Evolutionary conservation across 1,140 invertebrate species (phyloP), one percentile per base, ranked within the genome.

Genomic region (Lithobius niger): DNA sequence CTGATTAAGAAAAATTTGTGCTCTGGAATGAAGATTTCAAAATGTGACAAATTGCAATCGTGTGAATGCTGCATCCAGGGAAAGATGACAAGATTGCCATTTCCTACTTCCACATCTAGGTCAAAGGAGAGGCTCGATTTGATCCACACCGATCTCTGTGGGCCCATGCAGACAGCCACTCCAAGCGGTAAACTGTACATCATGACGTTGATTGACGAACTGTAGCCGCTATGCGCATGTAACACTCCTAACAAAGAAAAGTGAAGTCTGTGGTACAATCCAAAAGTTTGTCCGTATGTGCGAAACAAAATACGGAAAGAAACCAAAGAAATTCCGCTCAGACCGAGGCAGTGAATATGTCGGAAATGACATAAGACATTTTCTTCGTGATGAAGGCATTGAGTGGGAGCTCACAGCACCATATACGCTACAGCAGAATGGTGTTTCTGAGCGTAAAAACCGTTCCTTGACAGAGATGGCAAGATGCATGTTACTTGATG

Each of bases 351-450:
- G 31, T 36, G 31, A 36, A n/a, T 36, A 36, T 36, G 31, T 36
- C n/a, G n/a, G n/a, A 10, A 10, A 36, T n/a, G n/a, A 36, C n/a
- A 10, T 36, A 10, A n/a, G n/a, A 10, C 31, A 56, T 3, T 57
- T 28, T 31, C 47, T 62, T 2, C 49, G 19, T n/a, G 22, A n/a
- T 13, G 3, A 50, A 27, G 60, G 59, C 13, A 59, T 62, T 21
- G 26, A 54, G n/a, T 56, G 59, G 48, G 53, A 62, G 22, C 31
- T 25, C 18, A 69, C 67, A 2, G 61, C 66, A 45, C 63, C 44
- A 27, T 65, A 71, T 53, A 68, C 64, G 10, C 69, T 71, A 19
- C 61, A 72, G 55, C 68, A 73, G 59, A 74, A 75, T 61, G 71
- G 72, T 2, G 59, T 71, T 13, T 65, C 69, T 6, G 71, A 74